Conservation (phyloP, 2,797 vertebrate species). For the Phrynocephalus forsythii region DNA sequence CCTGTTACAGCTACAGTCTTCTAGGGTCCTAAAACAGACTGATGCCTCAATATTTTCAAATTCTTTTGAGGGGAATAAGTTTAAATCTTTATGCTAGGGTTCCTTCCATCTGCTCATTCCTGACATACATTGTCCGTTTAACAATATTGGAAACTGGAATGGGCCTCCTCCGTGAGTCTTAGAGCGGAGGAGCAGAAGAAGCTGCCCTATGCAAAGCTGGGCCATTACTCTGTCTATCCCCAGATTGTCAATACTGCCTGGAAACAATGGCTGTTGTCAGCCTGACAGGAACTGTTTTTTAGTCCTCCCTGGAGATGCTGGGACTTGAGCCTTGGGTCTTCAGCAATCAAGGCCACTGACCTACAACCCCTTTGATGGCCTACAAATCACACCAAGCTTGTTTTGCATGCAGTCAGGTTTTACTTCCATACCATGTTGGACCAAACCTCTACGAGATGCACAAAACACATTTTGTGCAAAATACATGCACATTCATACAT, state of each 20-base stretch:
- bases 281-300: too few relatives aligned
- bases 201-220: too few relatives aligned
- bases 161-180: neutral
- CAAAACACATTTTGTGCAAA: neutral
- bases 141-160: neutral
- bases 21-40: neutral
- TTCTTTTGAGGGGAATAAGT: too few relatives aligned
- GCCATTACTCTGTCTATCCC: too few relatives aligned
- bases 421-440: neutral
- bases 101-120: neutral
- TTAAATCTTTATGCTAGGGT: neutral
- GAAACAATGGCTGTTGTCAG: too few relatives aligned
- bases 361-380: neutral
- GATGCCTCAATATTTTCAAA: neutral
- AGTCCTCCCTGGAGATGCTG: too few relatives aligned
- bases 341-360: too few relatives aligned
- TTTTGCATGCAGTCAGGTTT: neutral
- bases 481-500: neutral
- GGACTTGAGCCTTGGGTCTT: too few relatives aligned
- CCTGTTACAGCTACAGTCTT: neutral
- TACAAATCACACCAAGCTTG: neutral
- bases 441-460: neutral
- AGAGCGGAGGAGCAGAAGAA: too few relatives aligned
- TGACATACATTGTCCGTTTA: too few relatives aligned
- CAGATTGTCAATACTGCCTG: too few relatives aligned